A percentile compares a stretch with the other conserved stretches of the same genome.
phyloP scores from a whole-genome alignment of 2,888 invertebrate species.

The Lissonota sp. region DNA sequence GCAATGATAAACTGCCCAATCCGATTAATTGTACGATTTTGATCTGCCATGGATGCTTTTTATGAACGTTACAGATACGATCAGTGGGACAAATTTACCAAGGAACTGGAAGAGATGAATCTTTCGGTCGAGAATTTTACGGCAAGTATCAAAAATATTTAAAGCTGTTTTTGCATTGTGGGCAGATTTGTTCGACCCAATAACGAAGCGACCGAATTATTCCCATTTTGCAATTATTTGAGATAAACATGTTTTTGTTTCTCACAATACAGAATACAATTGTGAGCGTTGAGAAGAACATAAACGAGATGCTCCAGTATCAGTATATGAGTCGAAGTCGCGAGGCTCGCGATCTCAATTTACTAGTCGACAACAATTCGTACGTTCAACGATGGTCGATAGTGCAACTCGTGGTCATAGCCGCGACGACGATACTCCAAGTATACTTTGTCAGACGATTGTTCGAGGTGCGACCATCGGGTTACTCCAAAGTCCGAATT shows the following conservation, averaged over 20 bases:
- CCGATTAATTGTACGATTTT: too few species aligned
- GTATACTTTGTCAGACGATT: slow-evolving; percentile 95
- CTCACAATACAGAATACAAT: slow-evolving; percentile 87
- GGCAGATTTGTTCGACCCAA: too few species aligned
- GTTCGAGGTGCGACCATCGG: slow-evolving; percentile 91
- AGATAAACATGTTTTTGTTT: background rate
- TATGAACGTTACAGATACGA: slow-evolving; percentile 87
- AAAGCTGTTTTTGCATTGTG: too few species aligned
- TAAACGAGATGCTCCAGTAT: slow-evolving; percentile 93
- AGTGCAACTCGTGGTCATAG: slow-evolving; percentile 93
- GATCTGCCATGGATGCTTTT: too few species aligned
- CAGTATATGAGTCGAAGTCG: slow-evolving; percentile 92
- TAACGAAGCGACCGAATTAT: too few species aligned
- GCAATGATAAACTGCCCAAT: background rate
- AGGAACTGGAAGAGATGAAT: slow-evolving; percentile 94
- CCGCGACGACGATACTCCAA: slow-evolving; percentile 91
- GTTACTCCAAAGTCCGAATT: slow-evolving; percentile 81
- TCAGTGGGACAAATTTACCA: slow-evolving; percentile 96
- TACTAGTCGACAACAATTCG: slow-evolving; percentile 91
- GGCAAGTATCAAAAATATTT: slow-evolving; percentile 85
- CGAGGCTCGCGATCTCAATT: slow-evolving; percentile 93
- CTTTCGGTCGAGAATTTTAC: slow-evolving; percentile 96
- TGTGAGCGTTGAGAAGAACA: slow-evolving; percentile 91
- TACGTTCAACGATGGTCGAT: slow-evolving; percentile 96
- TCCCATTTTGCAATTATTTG: background rate